These are phyloP conservation scores for Antigone vipio DNA, from an alignment of 2,113 vertebrate species.

Conservation along the genomic window DNA sequence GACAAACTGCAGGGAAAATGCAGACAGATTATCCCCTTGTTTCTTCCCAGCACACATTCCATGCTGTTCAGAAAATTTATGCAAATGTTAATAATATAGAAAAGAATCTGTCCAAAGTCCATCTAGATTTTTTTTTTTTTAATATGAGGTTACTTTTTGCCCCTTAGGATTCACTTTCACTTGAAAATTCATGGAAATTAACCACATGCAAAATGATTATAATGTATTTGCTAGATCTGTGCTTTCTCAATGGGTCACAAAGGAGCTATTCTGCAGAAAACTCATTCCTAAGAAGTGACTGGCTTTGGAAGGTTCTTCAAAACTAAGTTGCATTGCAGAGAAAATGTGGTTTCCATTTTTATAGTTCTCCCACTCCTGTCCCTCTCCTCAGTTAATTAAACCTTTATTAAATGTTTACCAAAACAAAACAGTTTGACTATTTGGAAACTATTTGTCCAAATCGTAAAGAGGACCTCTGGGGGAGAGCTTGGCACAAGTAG, in stretches of 20 bases:
- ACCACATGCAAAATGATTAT: neutral
- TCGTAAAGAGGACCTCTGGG: neutral
- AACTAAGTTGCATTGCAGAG: neutral
- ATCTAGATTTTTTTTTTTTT: neutral
- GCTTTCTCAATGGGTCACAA: neutral
- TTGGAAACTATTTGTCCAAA: neutral
- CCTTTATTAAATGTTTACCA: neutral
- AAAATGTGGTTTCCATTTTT: neutral
- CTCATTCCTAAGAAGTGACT: neutral
- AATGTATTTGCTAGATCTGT: neutral
- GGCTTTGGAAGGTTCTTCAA: neutral
- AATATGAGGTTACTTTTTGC: neutral
- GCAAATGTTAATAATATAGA: neutral
- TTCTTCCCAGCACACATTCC: neutral
- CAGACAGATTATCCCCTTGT: neutral
- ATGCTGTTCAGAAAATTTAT: neutral
- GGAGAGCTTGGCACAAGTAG: neutral
- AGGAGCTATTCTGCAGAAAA: neutral
- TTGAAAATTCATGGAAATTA: conserved; percentile 3
- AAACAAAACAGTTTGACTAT: neutral
- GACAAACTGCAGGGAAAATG: neutral
- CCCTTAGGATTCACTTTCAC: neutral
- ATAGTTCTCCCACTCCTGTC: neutral
- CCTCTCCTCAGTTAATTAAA: conserved; percentile 16
- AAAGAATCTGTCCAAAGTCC: neutral